Evolutionary conservation across 53 echinoderm and acorn worm species (phyloP), one percentile per base, ranked within the genome.

Genomic region (Zoroaster sp.): DNA sequence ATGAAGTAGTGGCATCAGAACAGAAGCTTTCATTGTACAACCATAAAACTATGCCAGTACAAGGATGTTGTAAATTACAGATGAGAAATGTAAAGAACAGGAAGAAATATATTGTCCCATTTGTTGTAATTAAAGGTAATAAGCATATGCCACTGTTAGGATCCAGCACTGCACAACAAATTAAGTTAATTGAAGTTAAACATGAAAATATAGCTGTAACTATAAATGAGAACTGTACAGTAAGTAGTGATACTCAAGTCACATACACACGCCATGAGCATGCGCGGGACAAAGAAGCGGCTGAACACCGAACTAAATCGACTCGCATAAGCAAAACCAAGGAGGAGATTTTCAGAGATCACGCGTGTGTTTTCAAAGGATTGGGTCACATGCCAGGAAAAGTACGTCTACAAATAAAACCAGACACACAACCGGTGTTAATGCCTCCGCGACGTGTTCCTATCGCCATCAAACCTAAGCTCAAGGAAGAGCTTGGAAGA

Each of bases 361-460:
- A 87, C 42, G 65, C 34, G 10, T 74, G 78, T 45, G 87, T 90
- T 6, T 90, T 93, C 47, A 42, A 65, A 47, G 90, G 90, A 35
- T 39, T 90, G 42, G 87, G n/a, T n/a, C n/a, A n/a, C n/a, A n/a
- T n/a, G n/a, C n/a, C n/a, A n/a, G n/a, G n/a, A n/a, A n/a, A n/a
- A n/a, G n/a, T n/a, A n/a, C n/a, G 66, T 68, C 71, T 87, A 8
- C 73, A 91, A 37, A 78, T 55, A 5, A 67, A 93, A 40, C 17
- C 65, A 18, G 70, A 23, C 43, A 36, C 87, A 2, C 42, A 55
- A 18, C 93, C 90, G 20, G 88, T 90, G 1, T 30, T 90, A 1
- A 90, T 93, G 74, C 82, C 93, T 36, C 87, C 83, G 4, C 53
- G 71, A 34, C 51, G 88, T 41, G 87, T 90, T 13, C 93, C 93